phyloP scores from a whole-genome alignment of 2,888 invertebrate genomes.

The Calephelis perditalis region DNA sequence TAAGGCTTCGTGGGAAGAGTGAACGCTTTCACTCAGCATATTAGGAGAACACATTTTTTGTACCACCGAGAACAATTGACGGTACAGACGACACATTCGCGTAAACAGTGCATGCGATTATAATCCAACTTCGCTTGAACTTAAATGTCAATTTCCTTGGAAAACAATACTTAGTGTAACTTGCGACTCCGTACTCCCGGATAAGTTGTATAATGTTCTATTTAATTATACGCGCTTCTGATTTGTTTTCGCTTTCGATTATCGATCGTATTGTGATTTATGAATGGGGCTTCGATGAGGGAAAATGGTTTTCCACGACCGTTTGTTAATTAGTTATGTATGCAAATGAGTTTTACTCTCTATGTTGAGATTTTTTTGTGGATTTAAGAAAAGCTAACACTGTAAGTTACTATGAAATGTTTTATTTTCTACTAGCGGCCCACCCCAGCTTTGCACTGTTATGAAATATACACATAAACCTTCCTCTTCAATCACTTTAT shows the following conservation, averaged over 20 bases:
- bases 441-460: too few relatives aligned
- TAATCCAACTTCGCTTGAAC: neutral
- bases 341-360: neutral
- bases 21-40: conserved; percentile 39
- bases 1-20: conserved; percentile 48
- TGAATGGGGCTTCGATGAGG: conserved; percentile 20
- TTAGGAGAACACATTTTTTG: conserved; percentile 42
- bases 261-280: conserved; percentile 23
- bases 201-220: conserved; percentile 31
- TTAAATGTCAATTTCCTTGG: conserved; percentile 17
- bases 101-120: conserved; percentile 15
- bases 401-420: neutral
- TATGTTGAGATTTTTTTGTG: neutral
- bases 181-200: conserved; percentile 20
- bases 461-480: too few relatives aligned
- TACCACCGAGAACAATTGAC: conserved; percentile 35
- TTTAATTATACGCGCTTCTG: conserved; percentile 25
- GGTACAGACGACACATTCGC: conserved; percentile 19
- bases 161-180: conserved; percentile 1
- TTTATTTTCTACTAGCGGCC: too few relatives aligned
- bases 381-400: neutral
- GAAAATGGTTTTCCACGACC: conserved; percentile 10
- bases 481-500: too few relatives aligned
- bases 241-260: conserved; percentile 36
- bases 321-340: conserved; percentile 1